phyloP scores from a whole-genome alignment of 2,113 vertebrate genomes.

The Clinocottus analis region DNA sequence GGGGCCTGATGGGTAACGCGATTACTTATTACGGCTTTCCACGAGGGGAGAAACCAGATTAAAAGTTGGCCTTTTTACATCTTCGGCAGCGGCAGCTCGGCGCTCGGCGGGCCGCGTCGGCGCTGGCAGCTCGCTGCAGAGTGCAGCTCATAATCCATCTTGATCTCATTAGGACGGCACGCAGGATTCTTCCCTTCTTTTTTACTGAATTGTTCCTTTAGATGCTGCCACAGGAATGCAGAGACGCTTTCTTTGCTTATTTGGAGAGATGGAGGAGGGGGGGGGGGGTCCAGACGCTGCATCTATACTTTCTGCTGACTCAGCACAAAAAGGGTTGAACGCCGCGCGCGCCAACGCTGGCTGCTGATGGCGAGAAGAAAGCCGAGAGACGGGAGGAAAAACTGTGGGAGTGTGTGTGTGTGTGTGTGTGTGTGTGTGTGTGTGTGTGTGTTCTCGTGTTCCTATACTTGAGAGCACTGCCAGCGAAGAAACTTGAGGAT shows the following conservation, averaged over 20 bases:
- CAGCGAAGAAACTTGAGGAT: neutral
- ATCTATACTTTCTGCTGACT: constrained; percentile 69
- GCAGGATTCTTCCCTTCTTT: constrained; percentile 30
- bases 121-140: constrained; percentile 63
- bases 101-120: constrained; percentile 47
- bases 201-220: constrained; percentile 72
- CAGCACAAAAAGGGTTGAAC: constrained; percentile 49
- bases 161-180: constrained; percentile 75
- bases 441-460: constrained; percentile 4
- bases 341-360: constrained; percentile 47
- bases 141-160: constrained; percentile 74
- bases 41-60: constrained; percentile 73
- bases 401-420: constrained; percentile 23
- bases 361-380: constrained; percentile 32
- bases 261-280: too few relatives aligned
- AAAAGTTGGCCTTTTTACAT: constrained; percentile 77
- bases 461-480: constrained; percentile 7
- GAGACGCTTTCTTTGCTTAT: constrained; percentile 61
- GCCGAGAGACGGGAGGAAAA: constrained; percentile 9
- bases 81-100: constrained; percentile 49
- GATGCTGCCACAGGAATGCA: constrained; percentile 76
- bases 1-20: constrained; percentile 69
- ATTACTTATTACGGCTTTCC: constrained; percentile 74
- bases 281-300: constrained; percentile 63
- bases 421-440: constrained; percentile 23